These are phyloP conservation scores for Theristicus caerulescens DNA, from an alignment of 2,113 vertebrate genomes.

Conservation along the genomic window DNA sequence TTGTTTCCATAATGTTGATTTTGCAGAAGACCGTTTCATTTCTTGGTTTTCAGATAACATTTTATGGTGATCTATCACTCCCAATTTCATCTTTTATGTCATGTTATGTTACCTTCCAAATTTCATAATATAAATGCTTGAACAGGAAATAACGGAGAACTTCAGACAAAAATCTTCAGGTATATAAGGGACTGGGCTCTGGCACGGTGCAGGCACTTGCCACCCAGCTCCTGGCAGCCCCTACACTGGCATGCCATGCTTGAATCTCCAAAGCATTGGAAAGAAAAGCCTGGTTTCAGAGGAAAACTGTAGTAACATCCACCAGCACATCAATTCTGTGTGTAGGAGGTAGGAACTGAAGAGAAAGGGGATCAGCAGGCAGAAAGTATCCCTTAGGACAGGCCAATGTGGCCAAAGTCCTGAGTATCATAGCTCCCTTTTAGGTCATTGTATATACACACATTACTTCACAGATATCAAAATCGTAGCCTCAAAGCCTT, in stretches of 20 bases:
- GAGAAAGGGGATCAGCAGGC: background rate
- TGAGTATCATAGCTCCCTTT: background rate
- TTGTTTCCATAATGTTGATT: background rate
- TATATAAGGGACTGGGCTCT: background rate
- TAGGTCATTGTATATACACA: background rate
- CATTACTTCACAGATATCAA: background rate
- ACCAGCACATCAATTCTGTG: background rate
- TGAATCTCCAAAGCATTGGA: background rate
- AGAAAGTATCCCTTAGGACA: background rate
- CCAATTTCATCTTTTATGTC: background rate
- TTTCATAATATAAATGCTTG: background rate
- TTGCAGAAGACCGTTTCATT: background rate
- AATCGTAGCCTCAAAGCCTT: background rate
- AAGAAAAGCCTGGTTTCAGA: background rate
- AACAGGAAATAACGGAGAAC: background rate
- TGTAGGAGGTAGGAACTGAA: background rate
- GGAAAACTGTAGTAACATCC: background rate
- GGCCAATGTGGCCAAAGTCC: background rate
- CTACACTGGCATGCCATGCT: background rate
- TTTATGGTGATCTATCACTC: background rate
- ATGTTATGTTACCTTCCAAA: background rate
- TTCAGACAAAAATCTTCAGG: background rate
- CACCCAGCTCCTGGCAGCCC: background rate
- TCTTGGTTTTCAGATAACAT: background rate
- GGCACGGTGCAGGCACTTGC: background rate